phyloP scores from a whole-genome alignment of 2,797 vertebrate species.

The Pseudochirops cupreus region DNA sequence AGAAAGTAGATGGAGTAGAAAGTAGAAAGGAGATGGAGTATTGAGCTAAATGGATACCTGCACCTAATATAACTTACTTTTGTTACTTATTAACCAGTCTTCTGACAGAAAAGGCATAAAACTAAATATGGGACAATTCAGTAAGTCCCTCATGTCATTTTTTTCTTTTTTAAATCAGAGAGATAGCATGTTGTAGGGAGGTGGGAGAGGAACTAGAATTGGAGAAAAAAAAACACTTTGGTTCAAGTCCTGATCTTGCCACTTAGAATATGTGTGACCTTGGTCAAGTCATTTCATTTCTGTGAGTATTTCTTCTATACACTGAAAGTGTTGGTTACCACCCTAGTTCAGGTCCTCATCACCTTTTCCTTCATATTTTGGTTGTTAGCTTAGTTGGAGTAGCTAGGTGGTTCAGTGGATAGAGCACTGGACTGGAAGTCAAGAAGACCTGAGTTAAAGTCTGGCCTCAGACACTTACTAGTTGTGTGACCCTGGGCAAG shows the following conservation, averaged over 20 bases:
- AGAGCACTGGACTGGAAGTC: neutral
- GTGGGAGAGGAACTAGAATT: neutral
- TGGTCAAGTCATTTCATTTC: neutral
- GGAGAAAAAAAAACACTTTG: neutral
- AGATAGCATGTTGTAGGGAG: neutral
- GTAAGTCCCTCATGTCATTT: conserved; percentile 12
- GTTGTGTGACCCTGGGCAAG: neutral
- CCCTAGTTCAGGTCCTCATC: neutral
- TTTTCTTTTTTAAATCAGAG: neutral
- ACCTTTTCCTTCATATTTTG: neutral
- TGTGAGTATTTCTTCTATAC: neutral
- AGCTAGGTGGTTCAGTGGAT: neutral
- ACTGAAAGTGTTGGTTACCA: neutral
- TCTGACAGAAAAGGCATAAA: neutral
- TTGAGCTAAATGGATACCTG: neutral
- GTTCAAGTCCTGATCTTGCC: neutral
- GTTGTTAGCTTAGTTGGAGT: neutral
- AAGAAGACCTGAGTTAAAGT: neutral
- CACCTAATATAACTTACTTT: neutral
- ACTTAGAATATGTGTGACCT: neutral
- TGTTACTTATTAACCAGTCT: conserved; percentile 13
- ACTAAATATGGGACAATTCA: neutral
- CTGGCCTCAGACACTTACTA: neutral
- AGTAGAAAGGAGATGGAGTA: neutral
- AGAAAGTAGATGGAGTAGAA: no score